Percentiles rank a stretch among this genome's conserved stretches.
These are phyloP conservation scores for Corythornis cristatus DNA, from an alignment of 2,113 vertebrate species.

Conservation along the genomic window DNA sequence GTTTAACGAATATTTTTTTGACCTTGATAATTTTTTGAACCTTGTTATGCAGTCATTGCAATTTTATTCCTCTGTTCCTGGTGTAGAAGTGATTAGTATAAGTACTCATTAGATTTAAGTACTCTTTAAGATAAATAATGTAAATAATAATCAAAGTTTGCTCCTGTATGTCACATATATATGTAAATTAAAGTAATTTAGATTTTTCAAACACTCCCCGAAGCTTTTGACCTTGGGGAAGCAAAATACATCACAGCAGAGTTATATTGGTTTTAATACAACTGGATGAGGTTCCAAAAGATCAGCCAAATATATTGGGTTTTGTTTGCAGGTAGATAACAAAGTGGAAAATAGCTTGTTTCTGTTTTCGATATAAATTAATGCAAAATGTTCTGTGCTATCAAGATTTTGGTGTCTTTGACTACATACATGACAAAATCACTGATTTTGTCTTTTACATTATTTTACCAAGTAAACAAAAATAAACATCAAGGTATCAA, in stretches of 20 bases:
- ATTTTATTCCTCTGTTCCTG: neutral
- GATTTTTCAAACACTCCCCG: neutral
- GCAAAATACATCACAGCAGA: neutral
- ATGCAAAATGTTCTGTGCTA: neutral
- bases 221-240: neutral
- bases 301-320: neutral
- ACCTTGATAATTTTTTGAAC: neutral
- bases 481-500: neutral
- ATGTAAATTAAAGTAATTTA: neutral
- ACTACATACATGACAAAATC: neutral
- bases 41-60: neutral
- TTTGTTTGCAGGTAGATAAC: neutral
- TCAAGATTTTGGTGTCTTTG: neutral
- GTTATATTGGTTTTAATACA: neutral
- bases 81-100: neutral
- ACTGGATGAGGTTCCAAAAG: neutral
- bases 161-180: neutral
- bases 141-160: conserved; percentile 8
- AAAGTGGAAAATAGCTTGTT: neutral
- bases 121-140: neutral
- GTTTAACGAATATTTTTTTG: neutral
- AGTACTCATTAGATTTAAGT: conserved; percentile 6
- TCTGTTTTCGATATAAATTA: neutral
- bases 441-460: neutral
- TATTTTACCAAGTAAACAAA: neutral